Evolutionary conservation across 2,888 invertebrate genomes (phyloP).

Genomic region (Andrena trimmerana): DNA sequence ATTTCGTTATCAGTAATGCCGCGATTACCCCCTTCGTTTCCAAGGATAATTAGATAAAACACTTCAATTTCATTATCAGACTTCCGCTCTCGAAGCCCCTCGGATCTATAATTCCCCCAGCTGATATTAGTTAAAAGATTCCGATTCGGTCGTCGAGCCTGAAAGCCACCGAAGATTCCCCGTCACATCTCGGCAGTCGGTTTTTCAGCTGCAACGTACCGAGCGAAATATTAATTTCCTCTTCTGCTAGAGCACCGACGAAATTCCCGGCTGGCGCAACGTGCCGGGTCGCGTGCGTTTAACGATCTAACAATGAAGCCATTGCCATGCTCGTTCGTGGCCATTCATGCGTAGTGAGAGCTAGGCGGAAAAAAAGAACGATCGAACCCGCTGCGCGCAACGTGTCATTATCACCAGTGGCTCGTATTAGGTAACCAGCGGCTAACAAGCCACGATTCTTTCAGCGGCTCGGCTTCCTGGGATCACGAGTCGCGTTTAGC

Average conservation of each 20-base stretch:
- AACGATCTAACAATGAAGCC: conserved; percentile 39
- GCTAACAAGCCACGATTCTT: conserved; percentile 39
- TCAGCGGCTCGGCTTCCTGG: conserved; percentile 1
- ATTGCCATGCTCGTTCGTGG: conserved; percentile 29
- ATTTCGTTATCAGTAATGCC: no score
- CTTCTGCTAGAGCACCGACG: neutral
- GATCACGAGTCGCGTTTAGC: conserved; percentile 39
- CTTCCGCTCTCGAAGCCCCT: neutral
- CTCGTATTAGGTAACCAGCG: conserved; percentile 40
- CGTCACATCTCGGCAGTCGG: no score
- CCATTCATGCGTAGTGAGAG: conserved; percentile 43
- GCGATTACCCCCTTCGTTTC: neutral
- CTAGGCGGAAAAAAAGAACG: conserved; percentile 24
- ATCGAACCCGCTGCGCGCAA: conserved; percentile 30
- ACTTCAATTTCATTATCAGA: neutral
- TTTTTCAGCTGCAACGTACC: no score
- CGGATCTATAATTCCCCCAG: neutral
- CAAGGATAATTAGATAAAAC: neutral
- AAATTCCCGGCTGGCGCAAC: conserved; percentile 8
- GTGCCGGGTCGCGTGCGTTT: neutral
- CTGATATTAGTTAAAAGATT: neutral
- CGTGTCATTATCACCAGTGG: conserved; percentile 51
- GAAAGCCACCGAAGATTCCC: no score
- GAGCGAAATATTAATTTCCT: neutral
- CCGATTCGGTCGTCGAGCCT: neutral